Evolutionary conservation across 30 jellyfish, hydroid and myxozoan species (phyloP).

Genomic region (Chironex yamaguchii): DNA sequence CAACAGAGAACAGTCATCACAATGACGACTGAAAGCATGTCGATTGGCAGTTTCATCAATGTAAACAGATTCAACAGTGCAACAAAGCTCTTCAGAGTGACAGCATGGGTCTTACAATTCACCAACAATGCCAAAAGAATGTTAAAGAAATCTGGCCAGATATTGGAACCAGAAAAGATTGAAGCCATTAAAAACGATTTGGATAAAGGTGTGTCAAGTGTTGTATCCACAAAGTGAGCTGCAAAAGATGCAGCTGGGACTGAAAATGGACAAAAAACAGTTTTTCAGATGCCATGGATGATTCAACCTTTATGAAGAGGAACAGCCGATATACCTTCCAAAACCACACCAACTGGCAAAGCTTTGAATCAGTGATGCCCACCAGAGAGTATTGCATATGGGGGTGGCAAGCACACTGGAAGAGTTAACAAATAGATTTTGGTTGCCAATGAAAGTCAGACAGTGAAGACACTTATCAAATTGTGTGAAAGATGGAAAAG

Average conservation of each 20-base stretch:
- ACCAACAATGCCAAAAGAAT: background rate
- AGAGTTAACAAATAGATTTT: slow-evolving; percentile 13
- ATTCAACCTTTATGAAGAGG: slow-evolving; percentile 36
- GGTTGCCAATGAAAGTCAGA: slow-evolving; percentile 19
- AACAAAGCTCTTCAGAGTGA: slow-evolving; percentile 26
- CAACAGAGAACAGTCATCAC: background rate
- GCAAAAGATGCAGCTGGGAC: slow-evolving; percentile 38
- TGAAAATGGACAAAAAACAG: background rate
- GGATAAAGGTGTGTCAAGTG: slow-evolving; percentile 17
- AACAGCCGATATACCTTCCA: slow-evolving; percentile 50
- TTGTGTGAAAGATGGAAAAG: background rate
- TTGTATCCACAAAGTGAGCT: background rate
- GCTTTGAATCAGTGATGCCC: slow-evolving; percentile 26
- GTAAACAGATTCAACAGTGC: slow-evolving; percentile 25
- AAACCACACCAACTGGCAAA: slow-evolving; percentile 1
- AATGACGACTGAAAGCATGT: background rate
- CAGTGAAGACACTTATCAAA: background rate
- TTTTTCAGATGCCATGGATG: slow-evolving; percentile 37
- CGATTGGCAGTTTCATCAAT: background rate
- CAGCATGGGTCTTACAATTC: slow-evolving; percentile 54
- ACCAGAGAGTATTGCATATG: slow-evolving; percentile 53
- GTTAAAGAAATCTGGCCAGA: background rate
- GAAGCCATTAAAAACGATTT: slow-evolving; percentile 15
- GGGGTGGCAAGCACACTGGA: slow-evolving; percentile 61
- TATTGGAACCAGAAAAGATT: background rate